Evolutionary conservation across 2,888 invertebrate genomes (phyloP).

Genomic region (Oligia strigilis): DNA sequence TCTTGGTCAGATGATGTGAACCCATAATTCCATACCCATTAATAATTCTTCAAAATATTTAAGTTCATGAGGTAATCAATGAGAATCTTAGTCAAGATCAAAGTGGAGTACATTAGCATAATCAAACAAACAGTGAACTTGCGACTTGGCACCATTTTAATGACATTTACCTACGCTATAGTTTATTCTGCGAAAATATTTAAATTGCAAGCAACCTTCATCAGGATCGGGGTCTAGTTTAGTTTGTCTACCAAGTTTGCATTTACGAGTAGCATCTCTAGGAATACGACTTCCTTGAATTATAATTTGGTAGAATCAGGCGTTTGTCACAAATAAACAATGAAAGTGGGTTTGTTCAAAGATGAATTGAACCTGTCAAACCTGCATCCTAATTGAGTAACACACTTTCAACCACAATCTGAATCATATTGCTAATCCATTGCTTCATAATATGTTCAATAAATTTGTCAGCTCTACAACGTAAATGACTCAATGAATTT

Average conservation of each 20-base stretch:
- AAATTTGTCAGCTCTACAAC: too few species aligned
- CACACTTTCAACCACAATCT: too few species aligned
- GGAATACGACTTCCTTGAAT: not conserved
- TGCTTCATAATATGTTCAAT: too few species aligned
- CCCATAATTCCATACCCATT: not conserved
- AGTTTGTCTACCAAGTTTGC: constrained; percentile 16
- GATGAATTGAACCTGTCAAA: not conserved
- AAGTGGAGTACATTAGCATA: constrained; percentile 36
- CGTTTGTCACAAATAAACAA: not conserved
- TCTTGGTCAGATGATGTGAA: too few species aligned
- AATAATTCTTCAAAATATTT: not conserved
- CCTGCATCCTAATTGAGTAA: not conserved
- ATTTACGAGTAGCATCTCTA: not conserved
- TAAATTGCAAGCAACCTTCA: constrained; percentile 25
- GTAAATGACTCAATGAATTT: too few species aligned
- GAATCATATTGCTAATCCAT: too few species aligned
- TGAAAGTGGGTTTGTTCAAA: too few species aligned
- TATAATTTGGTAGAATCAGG: not conserved
- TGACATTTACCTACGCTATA: constrained; percentile 19
- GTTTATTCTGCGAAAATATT: constrained; percentile 28
- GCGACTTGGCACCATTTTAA: constrained; percentile 22
- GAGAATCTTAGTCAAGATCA: not conserved
- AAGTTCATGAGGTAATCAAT: not conserved
- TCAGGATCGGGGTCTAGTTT: constrained; percentile 28
- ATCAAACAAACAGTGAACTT: constrained; percentile 40